A percentile compares a stretch with the other conserved stretches of the same genome.
Conservation (phyloP, 64 coral and sea anemone genomes). For the Acropora yongei region DNA sequence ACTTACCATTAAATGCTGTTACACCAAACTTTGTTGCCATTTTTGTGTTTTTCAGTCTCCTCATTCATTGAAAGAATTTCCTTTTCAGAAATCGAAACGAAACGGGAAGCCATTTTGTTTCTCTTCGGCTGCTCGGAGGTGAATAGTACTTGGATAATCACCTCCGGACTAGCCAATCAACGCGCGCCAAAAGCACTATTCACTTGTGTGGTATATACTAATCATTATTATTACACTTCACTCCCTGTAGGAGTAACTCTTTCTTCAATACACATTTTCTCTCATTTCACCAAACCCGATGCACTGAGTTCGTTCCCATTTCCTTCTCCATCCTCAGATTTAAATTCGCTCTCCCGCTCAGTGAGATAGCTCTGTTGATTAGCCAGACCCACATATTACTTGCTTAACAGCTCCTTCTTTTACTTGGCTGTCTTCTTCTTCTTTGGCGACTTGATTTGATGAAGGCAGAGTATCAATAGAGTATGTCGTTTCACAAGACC, state of each 20-base stretch:
- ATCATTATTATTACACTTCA: background rate
- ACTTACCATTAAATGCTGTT: too few relatives aligned
- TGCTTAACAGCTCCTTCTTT: background rate
- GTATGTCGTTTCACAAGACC: slow-evolving; percentile 56
- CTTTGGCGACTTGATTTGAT: background rate
- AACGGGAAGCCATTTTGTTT: too few relatives aligned
- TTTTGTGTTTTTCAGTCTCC: too few relatives aligned
- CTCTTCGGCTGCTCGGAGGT: too few relatives aligned
- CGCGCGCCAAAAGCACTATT: too few relatives aligned
- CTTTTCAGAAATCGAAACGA: too few relatives aligned
- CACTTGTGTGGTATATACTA: too few relatives aligned
- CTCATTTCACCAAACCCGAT: slow-evolving; percentile 24
- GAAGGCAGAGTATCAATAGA: background rate
- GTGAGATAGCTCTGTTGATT: slow-evolving; percentile 2
- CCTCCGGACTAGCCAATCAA: too few relatives aligned
- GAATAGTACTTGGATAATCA: too few relatives aligned
- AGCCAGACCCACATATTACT: background rate
- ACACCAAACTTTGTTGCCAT: too few relatives aligned
- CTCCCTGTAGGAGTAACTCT: background rate
- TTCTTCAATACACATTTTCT: slow-evolving; percentile 20
- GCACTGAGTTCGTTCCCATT: background rate
- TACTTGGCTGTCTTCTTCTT: background rate
- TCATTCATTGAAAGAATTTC: too few relatives aligned
- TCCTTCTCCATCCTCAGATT: background rate
- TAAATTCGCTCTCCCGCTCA: background rate